A percentile compares a stretch with the other conserved stretches of the same genome.
Evolutionary conservation across 2,797 vertebrate genomes (phyloP).

Genomic region (Ambastaia sidthimunki): DNA sequence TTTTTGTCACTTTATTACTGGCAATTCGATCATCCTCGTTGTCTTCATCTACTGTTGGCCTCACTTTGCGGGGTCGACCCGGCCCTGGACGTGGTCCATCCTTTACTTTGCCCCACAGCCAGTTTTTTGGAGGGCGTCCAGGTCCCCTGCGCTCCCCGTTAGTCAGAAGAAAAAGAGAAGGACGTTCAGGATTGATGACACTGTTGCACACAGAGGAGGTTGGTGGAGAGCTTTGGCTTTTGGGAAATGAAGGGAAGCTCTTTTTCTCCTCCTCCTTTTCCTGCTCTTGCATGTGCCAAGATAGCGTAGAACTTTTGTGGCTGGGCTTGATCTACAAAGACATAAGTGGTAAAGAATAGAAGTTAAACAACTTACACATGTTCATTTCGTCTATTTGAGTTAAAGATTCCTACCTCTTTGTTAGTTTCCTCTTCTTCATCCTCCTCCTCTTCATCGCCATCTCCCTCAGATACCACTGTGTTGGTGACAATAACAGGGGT

Average conservation of each 20-base stretch:
- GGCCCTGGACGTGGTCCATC: conserved; percentile 69
- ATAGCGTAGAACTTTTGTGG: conserved; percentile 72
- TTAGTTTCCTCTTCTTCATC: conserved; percentile 77
- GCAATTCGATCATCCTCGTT: conserved; percentile 28
- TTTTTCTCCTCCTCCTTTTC: conserved; percentile 74
- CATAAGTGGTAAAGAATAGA: neutral
- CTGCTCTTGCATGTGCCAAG: conserved; percentile 74
- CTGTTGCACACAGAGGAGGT: conserved; percentile 68
- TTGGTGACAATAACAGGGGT: conserved; percentile 97
- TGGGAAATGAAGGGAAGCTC: conserved; percentile 75
- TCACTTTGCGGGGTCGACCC: conserved; percentile 75
- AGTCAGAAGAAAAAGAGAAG: conserved; percentile 66
- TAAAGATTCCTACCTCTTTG: conserved; percentile 39
- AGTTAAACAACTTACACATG: neutral
- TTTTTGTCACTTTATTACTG: conserved; percentile 60
- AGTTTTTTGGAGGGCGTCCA: conserved; percentile 81
- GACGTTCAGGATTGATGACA: conserved; percentile 64
- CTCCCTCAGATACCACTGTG: conserved; percentile 93
- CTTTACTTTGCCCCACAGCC: conserved; percentile 81
- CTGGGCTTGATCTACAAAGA: conserved; percentile 71
- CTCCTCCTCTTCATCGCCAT: conserved; percentile 85
- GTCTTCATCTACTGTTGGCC: conserved; percentile 53
- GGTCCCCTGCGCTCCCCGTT: conserved; percentile 80
- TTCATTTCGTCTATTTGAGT: no score
- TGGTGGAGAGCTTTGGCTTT: conserved; percentile 74